phyloP scores from a whole-genome alignment of 2,888 invertebrate genomes.

The Dryococelus australis region DNA sequence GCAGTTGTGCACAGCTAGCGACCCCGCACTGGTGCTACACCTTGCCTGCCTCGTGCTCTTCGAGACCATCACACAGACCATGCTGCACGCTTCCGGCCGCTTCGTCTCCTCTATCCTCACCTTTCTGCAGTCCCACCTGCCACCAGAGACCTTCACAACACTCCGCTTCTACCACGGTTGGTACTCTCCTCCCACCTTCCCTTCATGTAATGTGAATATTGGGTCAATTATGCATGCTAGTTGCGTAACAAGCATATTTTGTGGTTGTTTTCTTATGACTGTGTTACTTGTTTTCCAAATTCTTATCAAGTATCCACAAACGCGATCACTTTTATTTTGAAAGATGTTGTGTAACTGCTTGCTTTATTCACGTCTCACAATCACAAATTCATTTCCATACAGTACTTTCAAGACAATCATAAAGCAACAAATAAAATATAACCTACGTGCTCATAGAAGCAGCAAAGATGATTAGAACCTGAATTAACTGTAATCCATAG shows the following conservation, averaged over 20 bases:
- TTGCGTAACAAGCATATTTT: not conserved
- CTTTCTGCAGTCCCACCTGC: constrained; percentile 74
- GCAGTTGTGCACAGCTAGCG: constrained; percentile 76
- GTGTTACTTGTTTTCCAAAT: not conserved
- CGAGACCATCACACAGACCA: constrained; percentile 78
- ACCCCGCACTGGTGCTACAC: constrained; percentile 82
- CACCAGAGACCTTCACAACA: constrained; percentile 68
- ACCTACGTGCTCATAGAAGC: no score
- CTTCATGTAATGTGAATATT: not conserved
- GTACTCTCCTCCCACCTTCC: constrained; percentile 42
- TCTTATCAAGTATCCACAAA: not conserved
- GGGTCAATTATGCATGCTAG: not conserved
- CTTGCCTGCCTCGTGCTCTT: constrained; percentile 80
- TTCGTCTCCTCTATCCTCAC: constrained; percentile 84
- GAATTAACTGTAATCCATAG: no score
- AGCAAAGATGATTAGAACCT: no score
- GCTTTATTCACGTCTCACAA: no score
- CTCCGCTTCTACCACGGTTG: constrained; percentile 82
- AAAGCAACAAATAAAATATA: no score
- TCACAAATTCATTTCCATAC: no score
- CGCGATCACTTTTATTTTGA: no score
- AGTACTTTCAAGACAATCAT: no score
- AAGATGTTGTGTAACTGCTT: no score
- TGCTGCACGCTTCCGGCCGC: constrained; percentile 92
- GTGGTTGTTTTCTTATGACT: no score